Evolutionary conservation across 2,888 invertebrate species (phyloP).

Genomic region (Actias luna): DNA sequence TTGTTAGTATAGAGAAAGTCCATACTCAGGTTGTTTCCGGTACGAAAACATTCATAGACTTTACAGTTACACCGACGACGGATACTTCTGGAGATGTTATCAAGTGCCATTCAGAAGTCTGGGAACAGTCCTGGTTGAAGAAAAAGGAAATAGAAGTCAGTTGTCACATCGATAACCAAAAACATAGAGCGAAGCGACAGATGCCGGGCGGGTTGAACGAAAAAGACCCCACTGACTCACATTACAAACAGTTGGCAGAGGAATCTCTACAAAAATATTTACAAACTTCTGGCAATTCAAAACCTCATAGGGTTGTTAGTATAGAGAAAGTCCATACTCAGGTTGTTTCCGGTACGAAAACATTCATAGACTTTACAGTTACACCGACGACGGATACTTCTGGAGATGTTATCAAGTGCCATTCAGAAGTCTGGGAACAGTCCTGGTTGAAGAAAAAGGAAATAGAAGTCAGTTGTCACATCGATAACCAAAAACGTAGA

Average conservation of each 20-base stretch:
- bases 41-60: conserved; percentile 61
- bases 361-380: conserved; percentile 32
- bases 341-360: conserved; percentile 34
- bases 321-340: conserved; percentile 35
- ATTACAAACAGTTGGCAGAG: conserved; percentile 31
- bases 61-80: conserved; percentile 23
- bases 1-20: conserved; percentile 54
- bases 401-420: conserved; percentile 29
- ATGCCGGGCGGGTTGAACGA: conserved; percentile 25
- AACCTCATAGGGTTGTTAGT: conserved; percentile 21
- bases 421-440: conserved; percentile 33
- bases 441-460: conserved; percentile 32
- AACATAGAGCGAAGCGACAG: conserved; percentile 21
- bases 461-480: conserved; percentile 31
- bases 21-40: conserved; percentile 73
- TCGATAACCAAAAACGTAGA: conserved; percentile 11
- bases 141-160: conserved; percentile 48
- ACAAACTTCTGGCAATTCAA: conserved; percentile 13
- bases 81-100: conserved; percentile 33
- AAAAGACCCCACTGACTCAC: conserved; percentile 28
- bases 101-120: conserved; percentile 71
- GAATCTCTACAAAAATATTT: conserved; percentile 33
- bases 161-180: conserved; percentile 24
- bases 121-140: conserved; percentile 81
- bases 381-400: conserved; percentile 14